Evolutionary conservation across 2,888 invertebrate species (phyloP).

Genomic region (Drosophila meridionalis): DNA sequence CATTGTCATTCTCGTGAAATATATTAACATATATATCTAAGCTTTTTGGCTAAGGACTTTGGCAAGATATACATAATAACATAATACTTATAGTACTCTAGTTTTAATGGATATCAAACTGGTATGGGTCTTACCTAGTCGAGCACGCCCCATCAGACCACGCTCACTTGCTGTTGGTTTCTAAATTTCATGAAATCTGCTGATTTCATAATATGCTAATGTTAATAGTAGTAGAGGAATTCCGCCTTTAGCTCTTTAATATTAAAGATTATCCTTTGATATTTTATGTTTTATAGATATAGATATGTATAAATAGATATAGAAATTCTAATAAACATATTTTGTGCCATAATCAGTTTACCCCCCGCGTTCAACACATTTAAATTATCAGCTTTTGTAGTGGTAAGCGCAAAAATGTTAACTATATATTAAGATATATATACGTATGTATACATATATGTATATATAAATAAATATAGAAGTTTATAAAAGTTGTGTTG

Average conservation of each 20-base stretch:
- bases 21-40: too few relatives aligned
- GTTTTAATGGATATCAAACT: not conserved
- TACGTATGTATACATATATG: not conserved
- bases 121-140: not conserved
- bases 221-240: not conserved
- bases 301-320: not conserved
- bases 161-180: not conserved
- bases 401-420: not conserved
- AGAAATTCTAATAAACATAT: not conserved
- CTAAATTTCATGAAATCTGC: not conserved
- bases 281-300: not conserved
- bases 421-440: not conserved
- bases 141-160: not conserved
- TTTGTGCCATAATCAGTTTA: not conserved
- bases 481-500: not conserved
- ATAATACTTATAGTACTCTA: too few relatives aligned
- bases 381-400: not conserved
- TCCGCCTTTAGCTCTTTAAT: not conserved
- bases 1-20: not conserved
- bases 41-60: too few relatives aligned
- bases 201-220: not conserved
- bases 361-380: not conserved
- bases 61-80: too few relatives aligned
- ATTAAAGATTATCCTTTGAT: constrained; percentile 3
- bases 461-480: not conserved